These are phyloP conservation scores for Morpho deidamia DNA, from an alignment of 2,888 invertebrate species.

Conservation along the genomic window DNA sequence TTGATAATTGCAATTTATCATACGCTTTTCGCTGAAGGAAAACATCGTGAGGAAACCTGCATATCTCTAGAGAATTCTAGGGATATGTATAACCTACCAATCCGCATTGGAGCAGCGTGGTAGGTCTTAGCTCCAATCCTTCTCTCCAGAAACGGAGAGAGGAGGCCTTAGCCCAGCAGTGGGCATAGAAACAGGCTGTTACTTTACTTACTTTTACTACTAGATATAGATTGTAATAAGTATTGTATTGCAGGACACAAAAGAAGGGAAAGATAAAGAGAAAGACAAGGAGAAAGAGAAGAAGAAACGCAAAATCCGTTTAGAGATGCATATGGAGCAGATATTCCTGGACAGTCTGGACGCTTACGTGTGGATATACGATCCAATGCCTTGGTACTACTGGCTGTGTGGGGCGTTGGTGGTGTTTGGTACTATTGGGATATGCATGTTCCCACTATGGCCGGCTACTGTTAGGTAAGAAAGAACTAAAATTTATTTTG, in stretches of 20 bases:
- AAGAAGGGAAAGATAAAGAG: conserved; percentile 34
- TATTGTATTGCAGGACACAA: conserved; percentile 40
- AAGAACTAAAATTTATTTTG: neutral
- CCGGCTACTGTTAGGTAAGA: conserved; percentile 90
- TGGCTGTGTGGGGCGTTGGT: conserved; percentile 95
- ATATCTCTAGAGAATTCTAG: too few species aligned
- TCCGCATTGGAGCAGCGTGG: too few species aligned
- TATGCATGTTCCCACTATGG: conserved; percentile 99
- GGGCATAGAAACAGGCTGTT: too few species aligned
- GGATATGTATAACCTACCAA: too few species aligned
- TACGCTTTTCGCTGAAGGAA: too few species aligned
- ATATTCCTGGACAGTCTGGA: conserved; percentile 95
- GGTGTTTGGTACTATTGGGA: conserved; percentile 94
- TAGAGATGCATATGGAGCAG: conserved; percentile 99
- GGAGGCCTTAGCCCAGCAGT: too few species aligned
- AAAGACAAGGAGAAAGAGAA: conserved; percentile 72
- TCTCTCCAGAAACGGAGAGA: too few species aligned
- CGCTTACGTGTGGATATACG: conserved; percentile 98
- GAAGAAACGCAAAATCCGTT: conserved; percentile 92
- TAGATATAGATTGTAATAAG: too few species aligned
- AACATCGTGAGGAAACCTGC: too few species aligned
- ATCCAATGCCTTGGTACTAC: conserved; percentile 96
- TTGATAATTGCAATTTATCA: too few species aligned
- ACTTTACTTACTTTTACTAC: too few species aligned
- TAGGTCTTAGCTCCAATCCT: too few species aligned